Conservation (phyloP, 2,113 vertebrate genomes). For the Mirza zaza region DNA sequence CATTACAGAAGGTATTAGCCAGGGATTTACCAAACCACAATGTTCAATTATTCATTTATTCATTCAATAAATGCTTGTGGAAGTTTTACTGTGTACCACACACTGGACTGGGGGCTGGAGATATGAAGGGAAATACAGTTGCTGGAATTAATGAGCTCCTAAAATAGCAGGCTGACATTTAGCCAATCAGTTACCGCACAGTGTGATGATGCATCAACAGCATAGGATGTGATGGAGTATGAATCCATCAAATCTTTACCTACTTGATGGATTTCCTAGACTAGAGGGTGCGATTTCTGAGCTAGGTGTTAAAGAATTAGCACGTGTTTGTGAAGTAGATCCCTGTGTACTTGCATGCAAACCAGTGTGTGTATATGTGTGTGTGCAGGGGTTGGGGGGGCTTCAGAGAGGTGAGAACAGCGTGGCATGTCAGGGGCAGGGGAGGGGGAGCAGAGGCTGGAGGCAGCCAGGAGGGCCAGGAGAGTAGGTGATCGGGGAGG, state of each 20-base stretch:
- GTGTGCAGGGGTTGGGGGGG: neutral
- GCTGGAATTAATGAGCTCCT: neutral
- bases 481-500: neutral
- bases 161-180: constrained; percentile 12
- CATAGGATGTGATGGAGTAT: neutral
- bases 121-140: constrained; percentile 4
- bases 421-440: fast-evolving
- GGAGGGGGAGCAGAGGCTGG: neutral
- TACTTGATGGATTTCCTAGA: neutral
- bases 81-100: neutral
- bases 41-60: constrained; percentile 44
- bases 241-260: too few species aligned
- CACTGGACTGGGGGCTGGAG: neutral
- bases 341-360: neutral
- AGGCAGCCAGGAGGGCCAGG: neutral
- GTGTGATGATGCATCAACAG: neutral
- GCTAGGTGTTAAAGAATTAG: neutral
- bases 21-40: neutral
- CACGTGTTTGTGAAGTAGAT: neutral
- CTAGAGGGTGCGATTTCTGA: neutral
- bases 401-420: neutral
- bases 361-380: neutral
- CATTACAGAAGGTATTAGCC: neutral
- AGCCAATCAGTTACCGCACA: neutral
- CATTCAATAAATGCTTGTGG: neutral